Evolutionary conservation across 2,113 vertebrate genomes (phyloP).

Genomic region (Xiphorhynchus elegans): DNA sequence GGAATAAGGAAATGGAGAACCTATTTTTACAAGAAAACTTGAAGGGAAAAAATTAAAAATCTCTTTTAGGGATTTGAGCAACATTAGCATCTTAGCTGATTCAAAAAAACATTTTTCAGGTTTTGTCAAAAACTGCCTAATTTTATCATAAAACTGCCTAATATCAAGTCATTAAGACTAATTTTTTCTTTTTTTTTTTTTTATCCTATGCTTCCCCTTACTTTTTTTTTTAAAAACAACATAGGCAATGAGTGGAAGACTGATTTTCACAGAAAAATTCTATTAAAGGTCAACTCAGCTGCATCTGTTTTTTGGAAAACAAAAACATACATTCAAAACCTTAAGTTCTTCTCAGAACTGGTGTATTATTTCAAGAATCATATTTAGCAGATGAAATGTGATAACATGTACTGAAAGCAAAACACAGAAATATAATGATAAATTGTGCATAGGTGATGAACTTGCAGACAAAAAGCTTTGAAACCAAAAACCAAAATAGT

Average conservation of each 20-base stretch:
- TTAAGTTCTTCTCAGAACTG: not conserved
- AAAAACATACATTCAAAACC: not conserved
- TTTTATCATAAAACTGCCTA: not conserved
- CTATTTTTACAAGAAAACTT: not conserved
- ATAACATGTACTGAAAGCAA: not conserved
- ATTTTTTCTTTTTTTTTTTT: not conserved
- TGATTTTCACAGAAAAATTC: not conserved
- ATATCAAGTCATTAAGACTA: not conserved
- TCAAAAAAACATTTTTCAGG: not conserved
- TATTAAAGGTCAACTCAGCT: not conserved
- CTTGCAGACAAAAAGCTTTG: not conserved
- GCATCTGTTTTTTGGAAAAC: not conserved
- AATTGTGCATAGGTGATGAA: not conserved
- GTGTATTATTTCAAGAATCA: not conserved
- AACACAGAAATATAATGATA: not conserved
- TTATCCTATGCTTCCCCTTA: not conserved
- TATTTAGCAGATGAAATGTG: not conserved
- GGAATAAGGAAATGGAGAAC: conserved; percentile 27
- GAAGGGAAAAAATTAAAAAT: not conserved
- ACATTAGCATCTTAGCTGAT: not conserved
- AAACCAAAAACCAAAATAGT: not conserved
- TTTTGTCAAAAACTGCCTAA: not conserved
- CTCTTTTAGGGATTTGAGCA: not conserved
- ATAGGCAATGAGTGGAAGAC: not conserved
- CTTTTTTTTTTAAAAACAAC: not conserved